Evolutionary conservation across 2,797 vertebrate species (phyloP), one percentile per base, ranked within the genome.

Genomic region (Luscinia luscinia): DNA sequence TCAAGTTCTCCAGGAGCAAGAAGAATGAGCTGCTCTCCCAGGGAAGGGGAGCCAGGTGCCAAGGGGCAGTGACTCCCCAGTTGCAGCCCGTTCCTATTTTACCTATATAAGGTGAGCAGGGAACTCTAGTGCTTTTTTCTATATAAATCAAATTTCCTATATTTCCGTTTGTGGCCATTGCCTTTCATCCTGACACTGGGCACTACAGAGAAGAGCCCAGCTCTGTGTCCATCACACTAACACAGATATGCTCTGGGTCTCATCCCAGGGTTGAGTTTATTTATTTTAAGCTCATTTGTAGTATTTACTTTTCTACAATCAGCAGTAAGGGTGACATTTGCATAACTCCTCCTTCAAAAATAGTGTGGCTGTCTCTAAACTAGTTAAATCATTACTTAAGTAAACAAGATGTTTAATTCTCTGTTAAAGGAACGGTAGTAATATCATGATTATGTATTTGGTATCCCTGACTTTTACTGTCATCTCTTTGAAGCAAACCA

Each of bases 381-480:
- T 49, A 81, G 75, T 93, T 77, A 95, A 96, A 95, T 77, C 28
- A 72, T 83, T 64, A 80, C 58, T 84, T 89, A 77, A 83, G 61
- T 64, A 94, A 95, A 89, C 58, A 89, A 79, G 16, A 63, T 78
- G 22, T 78, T 88, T 87, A 38, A 90, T 70, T 83, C 43, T 83
- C n/a, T 59, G 36, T 68, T 77, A 89, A 82, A 85, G 40, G 34
- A 92, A 79, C 30, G 20, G 46, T 13, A 87, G 26, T 19, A 75
- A 57, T 70, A 72, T 27, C 10, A 28, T 17, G 12, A 62, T 67
- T 79, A 69, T 19, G 62, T n/a, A 49, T 69, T 68, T n/a, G 76
- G 46, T 51, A 62, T 46, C 61, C 30, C 54, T 13, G 10, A 19
- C 32, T 92, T 84, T 32, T 41, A 38, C 62, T 46, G 43, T 54